Percentiles rank a stretch among this genome's conserved stretches.
Conservation (phyloP, 2,888 invertebrate species). For the Scaptomyza reducta region DNA sequence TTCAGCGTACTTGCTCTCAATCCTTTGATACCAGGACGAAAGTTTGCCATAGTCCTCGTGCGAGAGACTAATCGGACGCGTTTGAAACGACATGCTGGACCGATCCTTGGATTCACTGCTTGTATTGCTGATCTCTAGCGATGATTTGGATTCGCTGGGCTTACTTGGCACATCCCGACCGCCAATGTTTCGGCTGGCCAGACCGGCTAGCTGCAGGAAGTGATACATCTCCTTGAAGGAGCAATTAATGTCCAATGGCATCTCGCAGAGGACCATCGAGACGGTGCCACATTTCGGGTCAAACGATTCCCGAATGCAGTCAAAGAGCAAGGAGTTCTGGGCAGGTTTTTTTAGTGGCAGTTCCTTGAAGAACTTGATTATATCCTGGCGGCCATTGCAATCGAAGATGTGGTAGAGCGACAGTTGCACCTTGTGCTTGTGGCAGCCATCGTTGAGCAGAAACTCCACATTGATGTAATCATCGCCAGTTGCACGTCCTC, state of each 20-base stretch:
- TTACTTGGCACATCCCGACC: neutral
- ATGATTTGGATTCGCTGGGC: neutral
- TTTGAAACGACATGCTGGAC: neutral
- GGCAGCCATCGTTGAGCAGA: conserved; percentile 32
- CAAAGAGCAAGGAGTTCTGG: conserved; percentile 54
- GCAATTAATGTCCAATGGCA: conserved; percentile 43
- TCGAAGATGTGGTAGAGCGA: conserved; percentile 61
- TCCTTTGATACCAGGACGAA: conserved; percentile 65
- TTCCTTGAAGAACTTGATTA: conserved; percentile 56
- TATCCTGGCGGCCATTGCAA: conserved; percentile 45
- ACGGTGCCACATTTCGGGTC: conserved; percentile 33
- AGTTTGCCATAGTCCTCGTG: conserved; percentile 55
- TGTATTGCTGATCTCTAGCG: conserved; percentile 1
- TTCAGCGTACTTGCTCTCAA: conserved; percentile 54
- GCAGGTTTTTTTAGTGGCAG: conserved; percentile 34
- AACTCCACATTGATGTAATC: conserved; percentile 71
- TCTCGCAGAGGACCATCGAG: conserved; percentile 65
- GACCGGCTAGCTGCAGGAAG: conserved; percentile 61
- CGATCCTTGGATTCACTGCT: neutral
- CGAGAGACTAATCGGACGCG: conserved; percentile 26
- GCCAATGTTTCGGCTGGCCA: conserved; percentile 40
- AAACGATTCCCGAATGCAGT: conserved; percentile 71
- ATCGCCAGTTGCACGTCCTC: conserved; percentile 59
- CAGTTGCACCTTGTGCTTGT: conserved; percentile 43
- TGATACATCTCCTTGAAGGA: conserved; percentile 42